Base-by-base conservation (phyloP, 2,888 invertebrate species). In the Argyresthia albistria region DNA sequence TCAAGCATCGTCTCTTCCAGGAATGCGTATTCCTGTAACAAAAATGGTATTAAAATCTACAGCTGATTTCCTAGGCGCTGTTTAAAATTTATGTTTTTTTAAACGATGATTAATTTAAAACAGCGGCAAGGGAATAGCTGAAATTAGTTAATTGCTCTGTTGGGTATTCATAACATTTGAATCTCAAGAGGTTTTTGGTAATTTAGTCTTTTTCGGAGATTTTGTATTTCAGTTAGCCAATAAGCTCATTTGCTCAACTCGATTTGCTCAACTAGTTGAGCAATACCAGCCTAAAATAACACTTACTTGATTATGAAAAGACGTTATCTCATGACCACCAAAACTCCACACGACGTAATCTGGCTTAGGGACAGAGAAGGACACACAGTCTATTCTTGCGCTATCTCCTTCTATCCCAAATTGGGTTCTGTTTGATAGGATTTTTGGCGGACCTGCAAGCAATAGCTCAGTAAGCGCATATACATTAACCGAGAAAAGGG, bases 331-430 rank as follows among this genome's bases (percentile, higher is more conserved):
- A 56, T 90, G 91, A 10, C 95, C 96, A 61, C 92, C 93, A 67
- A 93, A 95, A 15, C 92, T 92, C 98, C 98, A 98, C 37, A 92
- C 82, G 46, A 97, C 93, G 57, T 92, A 90, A 59, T 95, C 94
- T 0, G 97, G 97, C 65, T 94, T 93, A 1, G 98, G 98, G 54
- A 98, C 93, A 53, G 97, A 95, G 73, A 94, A 93, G 8, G 96
- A 95, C 46, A 93, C 89, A 77, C 98, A 98, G 74, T 97, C 96
- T 50, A 98, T 91, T 67, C 93, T 90, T 10, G 93, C 92, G 54
- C 91, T 92, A 66, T 93, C 94, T 9, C 95, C 95, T 59, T 93
- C 91, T 14, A 92, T 88, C 0, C 95, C 97, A 63, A 94, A 95
- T 73, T 97, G 97, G 11, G 93, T 92, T 60, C 91, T 89, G 67